Base-by-base conservation (phyloP, 2,797 vertebrate genomes). In the Gallinago stenura region DNA sequence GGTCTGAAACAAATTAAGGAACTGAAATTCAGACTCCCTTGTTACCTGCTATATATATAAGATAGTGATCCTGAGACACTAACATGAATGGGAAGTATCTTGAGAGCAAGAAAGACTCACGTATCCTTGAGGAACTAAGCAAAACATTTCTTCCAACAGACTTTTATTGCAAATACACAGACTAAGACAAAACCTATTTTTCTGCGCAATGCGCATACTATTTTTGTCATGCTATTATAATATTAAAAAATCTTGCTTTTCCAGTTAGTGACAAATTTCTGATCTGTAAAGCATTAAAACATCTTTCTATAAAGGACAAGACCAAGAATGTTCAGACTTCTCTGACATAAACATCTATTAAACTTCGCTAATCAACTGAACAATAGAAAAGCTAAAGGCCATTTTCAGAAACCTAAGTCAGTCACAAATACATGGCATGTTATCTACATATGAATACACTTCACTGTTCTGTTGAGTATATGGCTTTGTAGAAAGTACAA, bases 291-390 rank as follows among this genome's bases (percentile, higher is more conserved):
- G 45, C 17, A 25, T 45, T 83, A 24, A 20, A 78, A 75, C 10
- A 26, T 37, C 25, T 35, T 73, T 78, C 50, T 72, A 26, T 24
- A 48, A 64, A 62, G 33, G 46, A 82, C 30, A 89, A 64, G 54
- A 54, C 37, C 51, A 31, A 18, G 16, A 41, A 13, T 46, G 71
- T 33, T 78, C 83, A 65, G 41, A 78, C 15, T 83, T 72, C 50
- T 77, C 53, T 65, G 53, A 76, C 45, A 72, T 22, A 51, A 90
- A 72, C 15, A 26, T 71, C 39, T 90, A 57, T 53, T 71, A 72
- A 90, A 93, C 54, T 70, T 51, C n/a, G n/a, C 33, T 90, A 62
- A 95, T 94, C 77, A 90, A 65, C 8, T 3, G 90, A 90, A 83
- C 37, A 86, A 88, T 28, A 68, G 39, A n/a, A 87, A 85, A 90